These are phyloP conservation scores for Buphagus erythrorhynchus DNA, from an alignment of 2,797 vertebrate species.

Conservation along the genomic window DNA sequence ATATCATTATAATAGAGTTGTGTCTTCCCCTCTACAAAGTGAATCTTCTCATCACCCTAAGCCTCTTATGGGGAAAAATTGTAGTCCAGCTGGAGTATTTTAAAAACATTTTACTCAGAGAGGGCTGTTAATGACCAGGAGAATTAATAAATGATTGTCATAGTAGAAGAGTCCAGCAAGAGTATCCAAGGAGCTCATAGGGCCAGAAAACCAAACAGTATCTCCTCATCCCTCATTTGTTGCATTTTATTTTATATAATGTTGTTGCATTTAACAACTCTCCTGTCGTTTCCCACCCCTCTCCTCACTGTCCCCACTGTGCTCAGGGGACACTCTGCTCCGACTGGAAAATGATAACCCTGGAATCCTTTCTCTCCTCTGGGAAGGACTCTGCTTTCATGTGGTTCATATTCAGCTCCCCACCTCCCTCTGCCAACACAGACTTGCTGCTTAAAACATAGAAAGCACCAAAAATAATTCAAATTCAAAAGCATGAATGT, in stretches of 20 bases:
- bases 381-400: neutral
- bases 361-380: neutral
- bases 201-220: neutral
- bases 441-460: neutral
- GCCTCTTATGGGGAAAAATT: neutral
- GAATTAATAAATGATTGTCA: neutral
- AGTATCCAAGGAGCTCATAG: neutral
- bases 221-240: neutral
- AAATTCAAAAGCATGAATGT: neutral
- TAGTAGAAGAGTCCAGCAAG: neutral
- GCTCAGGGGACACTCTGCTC: neutral
- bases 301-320: neutral
- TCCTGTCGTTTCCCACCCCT: neutral
- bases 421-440: neutral
- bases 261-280: neutral
- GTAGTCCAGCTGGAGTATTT: neutral
- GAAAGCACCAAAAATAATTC: rapidly evolving
- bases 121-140: neutral
- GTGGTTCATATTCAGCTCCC: neutral
- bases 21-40: neutral
- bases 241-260: too few relatives aligned
- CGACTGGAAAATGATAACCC: rapidly evolving
- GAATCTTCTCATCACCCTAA: neutral
- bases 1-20: neutral
- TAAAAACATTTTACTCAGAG: neutral